phyloP scores from a whole-genome alignment of 37 sponge, comb jelly and placozoan genomes.

The Axinella damicornis region DNA sequence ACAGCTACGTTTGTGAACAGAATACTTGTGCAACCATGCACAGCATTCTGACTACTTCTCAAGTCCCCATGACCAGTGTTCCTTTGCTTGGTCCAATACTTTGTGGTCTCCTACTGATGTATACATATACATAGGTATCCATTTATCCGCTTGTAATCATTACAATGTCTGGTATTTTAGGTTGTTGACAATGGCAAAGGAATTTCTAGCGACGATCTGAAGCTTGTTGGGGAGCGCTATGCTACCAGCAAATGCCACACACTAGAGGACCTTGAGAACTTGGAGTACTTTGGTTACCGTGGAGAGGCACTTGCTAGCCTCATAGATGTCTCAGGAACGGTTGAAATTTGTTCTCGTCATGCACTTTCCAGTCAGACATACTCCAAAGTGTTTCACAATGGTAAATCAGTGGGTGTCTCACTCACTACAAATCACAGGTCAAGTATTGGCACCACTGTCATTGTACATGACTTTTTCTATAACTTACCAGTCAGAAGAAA shows the following conservation, averaged over 20 bases:
- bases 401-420: constrained; percentile 15
- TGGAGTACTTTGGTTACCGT: constrained; percentile 50
- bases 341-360: constrained; percentile 74
- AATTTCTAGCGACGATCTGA: constrained; percentile 44
- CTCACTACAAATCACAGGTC: background rate
- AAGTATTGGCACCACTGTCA: constrained; percentile 72
- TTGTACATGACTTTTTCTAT: constrained; percentile 70
- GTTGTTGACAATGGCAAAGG: constrained; percentile 80
- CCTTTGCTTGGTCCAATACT: too few species aligned
- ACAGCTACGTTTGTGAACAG: too few species aligned
- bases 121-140: too few species aligned
- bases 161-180: constrained; percentile 32
- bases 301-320: constrained; percentile 81
- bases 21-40: too few species aligned
- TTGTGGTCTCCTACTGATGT: too few species aligned
- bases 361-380: constrained; percentile 51
- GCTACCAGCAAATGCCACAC: constrained; percentile 70
- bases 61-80: too few species aligned
- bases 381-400: constrained; percentile 53
- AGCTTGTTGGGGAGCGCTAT: constrained; percentile 63
- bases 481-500: constrained; percentile 74
- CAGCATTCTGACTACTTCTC: too few species aligned
- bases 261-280: constrained; percentile 35
- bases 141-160: too few species aligned
- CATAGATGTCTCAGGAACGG: constrained; percentile 37